A percentile compares a stretch with the other conserved stretches of the same genome.
Conservation (phyloP, 2,888 invertebrate species). For the Latrodectus elegans region DNA sequence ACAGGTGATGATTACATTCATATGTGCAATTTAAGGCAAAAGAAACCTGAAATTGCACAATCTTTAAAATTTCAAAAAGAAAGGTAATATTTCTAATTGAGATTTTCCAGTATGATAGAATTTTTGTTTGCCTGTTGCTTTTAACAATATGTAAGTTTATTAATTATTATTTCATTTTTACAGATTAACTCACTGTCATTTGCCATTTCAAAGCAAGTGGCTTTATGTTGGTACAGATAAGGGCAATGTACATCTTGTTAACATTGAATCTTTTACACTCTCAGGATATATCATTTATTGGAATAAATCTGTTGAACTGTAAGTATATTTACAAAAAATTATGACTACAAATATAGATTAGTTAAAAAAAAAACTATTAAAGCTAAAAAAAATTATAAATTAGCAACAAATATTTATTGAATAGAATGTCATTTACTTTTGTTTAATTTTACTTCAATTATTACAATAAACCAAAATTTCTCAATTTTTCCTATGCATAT, state of each 20-base stretch:
- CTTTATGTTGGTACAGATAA: constrained; percentile 97
- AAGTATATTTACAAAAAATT: constrained; percentile 76
- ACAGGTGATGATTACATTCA: constrained; percentile 97
- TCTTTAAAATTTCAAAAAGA: constrained; percentile 98
- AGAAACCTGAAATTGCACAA: constrained; percentile 94
- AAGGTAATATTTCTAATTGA: constrained; percentile 78
- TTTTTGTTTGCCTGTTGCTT: no score
- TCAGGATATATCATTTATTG: constrained; percentile 99
- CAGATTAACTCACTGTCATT: constrained; percentile 94
- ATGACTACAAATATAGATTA: no score
- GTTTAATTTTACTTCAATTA: no score
- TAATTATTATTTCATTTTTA: constrained; percentile 4
- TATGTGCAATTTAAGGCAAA: constrained; percentile 97
- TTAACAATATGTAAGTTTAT: not conserved
- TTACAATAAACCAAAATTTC: no score
- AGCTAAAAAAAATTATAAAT: no score
- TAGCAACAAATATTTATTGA: no score
- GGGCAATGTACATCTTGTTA: constrained; percentile 97
- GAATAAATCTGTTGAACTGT: constrained; percentile 99
- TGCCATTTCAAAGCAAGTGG: constrained; percentile 99
- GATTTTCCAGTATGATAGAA: no score
- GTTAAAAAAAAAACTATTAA: no score
- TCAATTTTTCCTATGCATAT: no score
- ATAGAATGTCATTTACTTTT: no score
- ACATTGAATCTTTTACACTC: constrained; percentile 95